Evolutionary conservation across 2,888 invertebrate genomes (phyloP).

Genomic region (Hoplodrina ambigua): DNA sequence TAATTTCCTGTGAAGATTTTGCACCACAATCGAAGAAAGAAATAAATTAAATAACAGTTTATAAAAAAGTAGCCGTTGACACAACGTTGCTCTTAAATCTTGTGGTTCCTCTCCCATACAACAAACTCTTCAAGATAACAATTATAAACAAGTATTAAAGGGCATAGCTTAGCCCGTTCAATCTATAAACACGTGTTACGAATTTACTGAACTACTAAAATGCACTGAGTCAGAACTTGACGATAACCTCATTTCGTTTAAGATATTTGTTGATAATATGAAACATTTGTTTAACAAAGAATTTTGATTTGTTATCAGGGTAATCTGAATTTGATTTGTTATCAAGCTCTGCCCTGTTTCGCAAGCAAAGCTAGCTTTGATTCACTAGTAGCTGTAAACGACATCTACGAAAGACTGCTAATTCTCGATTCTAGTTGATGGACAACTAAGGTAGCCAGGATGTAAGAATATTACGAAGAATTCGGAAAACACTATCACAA

Average conservation of each 20-base stretch:
- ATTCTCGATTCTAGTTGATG: neutral
- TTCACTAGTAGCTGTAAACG: neutral
- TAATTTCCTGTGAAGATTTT: conserved; percentile 6
- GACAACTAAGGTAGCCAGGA: too few relatives aligned
- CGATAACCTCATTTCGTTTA: conserved; percentile 33
- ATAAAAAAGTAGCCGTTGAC: neutral
- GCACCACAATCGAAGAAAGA: neutral
- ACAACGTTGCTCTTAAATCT: neutral
- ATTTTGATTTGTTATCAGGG: conserved; percentile 25
- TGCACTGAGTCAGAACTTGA: conserved; percentile 5
- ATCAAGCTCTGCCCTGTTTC: conserved; percentile 47
- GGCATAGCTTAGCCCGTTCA: neutral
- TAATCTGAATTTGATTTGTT: conserved; percentile 48
- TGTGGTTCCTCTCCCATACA: neutral
- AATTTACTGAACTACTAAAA: conserved; percentile 3
- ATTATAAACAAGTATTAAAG: neutral
- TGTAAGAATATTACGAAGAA: too few relatives aligned
- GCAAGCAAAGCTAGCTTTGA: neutral
- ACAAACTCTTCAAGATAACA: conserved; percentile 1
- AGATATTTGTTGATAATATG: conserved; percentile 32
- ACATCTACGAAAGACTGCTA: neutral
- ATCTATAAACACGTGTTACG: conserved; percentile 1
- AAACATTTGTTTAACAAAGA: conserved; percentile 34
- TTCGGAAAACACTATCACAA: too few relatives aligned
- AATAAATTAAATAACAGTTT: too few relatives aligned